These are phyloP conservation scores for Merluccius polli DNA, from an alignment of 2,797 vertebrate genomes.

Conservation along the genomic window DNA sequence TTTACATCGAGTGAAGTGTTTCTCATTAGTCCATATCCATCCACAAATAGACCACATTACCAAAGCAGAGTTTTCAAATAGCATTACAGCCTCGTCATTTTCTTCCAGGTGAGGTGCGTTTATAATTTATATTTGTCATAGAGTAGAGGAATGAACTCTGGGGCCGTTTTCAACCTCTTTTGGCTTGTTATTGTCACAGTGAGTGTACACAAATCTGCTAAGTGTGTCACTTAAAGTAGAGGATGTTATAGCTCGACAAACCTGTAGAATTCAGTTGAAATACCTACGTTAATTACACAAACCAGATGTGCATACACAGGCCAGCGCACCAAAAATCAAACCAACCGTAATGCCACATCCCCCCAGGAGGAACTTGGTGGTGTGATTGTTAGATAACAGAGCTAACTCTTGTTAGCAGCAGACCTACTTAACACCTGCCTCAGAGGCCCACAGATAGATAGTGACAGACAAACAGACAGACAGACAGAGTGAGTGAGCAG, in stretches of 20 bases:
- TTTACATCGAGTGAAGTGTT: not conserved
- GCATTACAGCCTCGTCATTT: not conserved
- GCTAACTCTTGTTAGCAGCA: not conserved
- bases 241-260: not conserved
- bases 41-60: not conserved
- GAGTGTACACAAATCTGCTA: not conserved
- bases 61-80: not conserved
- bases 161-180: not conserved
- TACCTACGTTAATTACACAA: not conserved
- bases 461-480: not conserved
- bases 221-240: not conserved
- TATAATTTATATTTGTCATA: not conserved
- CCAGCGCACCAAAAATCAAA: not conserved
- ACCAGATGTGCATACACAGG: not conserved
- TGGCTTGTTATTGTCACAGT: not conserved
- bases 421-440: conserved; percentile 37
- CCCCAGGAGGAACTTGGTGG: not conserved
- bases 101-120: not conserved
- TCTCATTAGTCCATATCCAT: not conserved
- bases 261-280: not conserved
- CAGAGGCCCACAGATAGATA: not conserved
- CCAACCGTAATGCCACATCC: not conserved
- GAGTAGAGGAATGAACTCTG: not conserved
- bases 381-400: not conserved
- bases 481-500: conserved; percentile 4